These are phyloP conservation scores for Mormoops blainvillei DNA, from an alignment of 2,113 vertebrate species.

Conservation along the genomic window DNA sequence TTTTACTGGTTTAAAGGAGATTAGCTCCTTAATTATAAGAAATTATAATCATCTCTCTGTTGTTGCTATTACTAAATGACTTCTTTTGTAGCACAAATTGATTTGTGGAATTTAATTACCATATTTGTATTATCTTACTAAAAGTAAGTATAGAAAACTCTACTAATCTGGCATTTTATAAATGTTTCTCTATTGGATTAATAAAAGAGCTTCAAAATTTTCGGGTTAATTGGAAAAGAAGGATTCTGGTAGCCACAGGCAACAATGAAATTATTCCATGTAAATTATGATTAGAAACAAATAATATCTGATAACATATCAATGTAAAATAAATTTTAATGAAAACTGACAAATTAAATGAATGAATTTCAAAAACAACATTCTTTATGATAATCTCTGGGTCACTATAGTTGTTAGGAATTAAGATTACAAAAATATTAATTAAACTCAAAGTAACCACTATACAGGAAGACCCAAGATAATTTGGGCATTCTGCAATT, in stretches of 20 bases:
- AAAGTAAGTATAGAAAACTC: background rate
- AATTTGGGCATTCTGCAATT: slow-evolving; percentile 42
- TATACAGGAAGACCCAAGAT: slow-evolving; percentile 47
- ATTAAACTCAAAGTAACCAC: slow-evolving; percentile 69
- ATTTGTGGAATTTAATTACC: slow-evolving; percentile 8
- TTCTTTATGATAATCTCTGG: slow-evolving; percentile 28
- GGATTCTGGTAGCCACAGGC: background rate
- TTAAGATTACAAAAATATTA: slow-evolving; percentile 62
- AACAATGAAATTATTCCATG: background rate
- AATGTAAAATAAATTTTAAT: background rate
- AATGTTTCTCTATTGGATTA: background rate
- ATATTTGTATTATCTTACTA: background rate
- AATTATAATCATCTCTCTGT: background rate
- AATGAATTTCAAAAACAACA: slow-evolving; percentile 11
- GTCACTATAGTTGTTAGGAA: slow-evolving; percentile 49
- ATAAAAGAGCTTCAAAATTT: background rate
- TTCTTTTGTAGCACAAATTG: slow-evolving; percentile 23
- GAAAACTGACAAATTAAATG: background rate
- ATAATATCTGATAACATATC: background rate
- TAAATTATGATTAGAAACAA: slow-evolving; percentile 1
- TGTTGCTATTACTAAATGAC: background rate
- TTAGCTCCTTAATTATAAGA: background rate
- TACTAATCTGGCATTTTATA: background rate
- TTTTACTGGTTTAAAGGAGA: slow-evolving; percentile 12
- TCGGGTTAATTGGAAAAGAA: background rate